Conservation (phyloP, 1,140 invertebrate genomes). For the Potamilus streckersoni region DNA sequence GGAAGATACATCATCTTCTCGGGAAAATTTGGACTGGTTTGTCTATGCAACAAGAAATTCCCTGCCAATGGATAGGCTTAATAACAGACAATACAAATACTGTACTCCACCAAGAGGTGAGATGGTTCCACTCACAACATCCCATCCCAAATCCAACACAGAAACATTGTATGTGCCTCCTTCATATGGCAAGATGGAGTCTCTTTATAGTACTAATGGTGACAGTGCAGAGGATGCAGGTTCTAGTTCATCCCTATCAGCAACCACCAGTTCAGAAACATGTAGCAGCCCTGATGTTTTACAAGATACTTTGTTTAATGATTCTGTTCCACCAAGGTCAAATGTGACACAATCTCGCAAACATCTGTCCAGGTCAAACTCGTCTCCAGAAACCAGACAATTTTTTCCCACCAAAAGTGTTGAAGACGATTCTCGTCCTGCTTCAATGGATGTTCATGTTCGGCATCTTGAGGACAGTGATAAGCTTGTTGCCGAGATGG, state of each 20-base stretch:
- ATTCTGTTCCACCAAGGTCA: constrained; percentile 6
- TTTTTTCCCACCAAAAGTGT: background rate
- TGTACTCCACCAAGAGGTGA: constrained; percentile 17
- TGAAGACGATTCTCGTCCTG: constrained; percentile 17
- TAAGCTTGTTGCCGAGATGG: constrained; percentile 29
- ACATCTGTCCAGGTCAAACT: constrained; percentile 24
- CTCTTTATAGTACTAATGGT: background rate
- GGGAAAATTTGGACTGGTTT: constrained; percentile 23
- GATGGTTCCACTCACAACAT: constrained; percentile 6
- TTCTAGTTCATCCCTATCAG: constrained; percentile 23
- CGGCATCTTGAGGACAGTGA: constrained; percentile 23
- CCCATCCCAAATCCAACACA: background rate
- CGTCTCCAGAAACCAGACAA: constrained; percentile 15
- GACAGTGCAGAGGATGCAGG: background rate
- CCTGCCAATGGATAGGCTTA: constrained; percentile 13
- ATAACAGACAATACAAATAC: constrained; percentile 11
- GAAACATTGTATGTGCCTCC: background rate
- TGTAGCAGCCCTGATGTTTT: constrained; percentile 30
- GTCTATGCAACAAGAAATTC: constrained; percentile 33
- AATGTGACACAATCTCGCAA: background rate
- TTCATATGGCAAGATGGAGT: background rate
- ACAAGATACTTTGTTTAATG: constrained; percentile 19
- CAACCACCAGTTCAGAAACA: constrained; percentile 23
- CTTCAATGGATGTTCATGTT: constrained; percentile 22
- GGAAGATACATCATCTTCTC: constrained; percentile 9